Evolutionary conservation across 2,797 vertebrate genomes (phyloP).

Genomic region (Threskiornis aethiopicus): DNA sequence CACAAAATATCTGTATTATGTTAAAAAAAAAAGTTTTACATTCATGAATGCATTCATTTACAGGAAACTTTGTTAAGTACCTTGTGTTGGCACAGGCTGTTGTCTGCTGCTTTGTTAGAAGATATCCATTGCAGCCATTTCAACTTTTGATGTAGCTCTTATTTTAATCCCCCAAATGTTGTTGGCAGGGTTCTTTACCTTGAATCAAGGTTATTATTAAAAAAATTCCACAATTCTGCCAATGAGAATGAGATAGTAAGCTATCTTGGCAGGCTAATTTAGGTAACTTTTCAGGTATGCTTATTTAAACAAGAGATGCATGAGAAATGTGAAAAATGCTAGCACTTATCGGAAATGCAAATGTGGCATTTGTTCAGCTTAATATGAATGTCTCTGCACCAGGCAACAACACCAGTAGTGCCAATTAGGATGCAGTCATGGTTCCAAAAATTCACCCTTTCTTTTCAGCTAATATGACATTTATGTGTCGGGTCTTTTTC

Average conservation of each 20-base stretch:
- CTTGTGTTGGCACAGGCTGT: neutral
- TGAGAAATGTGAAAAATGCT: conserved; percentile 66
- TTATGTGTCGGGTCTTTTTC: neutral
- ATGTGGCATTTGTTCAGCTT: conserved; percentile 82
- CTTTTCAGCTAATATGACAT: conserved; percentile 73
- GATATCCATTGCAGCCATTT: neutral
- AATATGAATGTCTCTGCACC: conserved; percentile 71
- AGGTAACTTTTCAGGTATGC: conserved; percentile 61
- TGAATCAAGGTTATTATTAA: conserved; percentile 55
- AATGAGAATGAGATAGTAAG: conserved; percentile 33
- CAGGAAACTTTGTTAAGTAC: conserved; percentile 11
- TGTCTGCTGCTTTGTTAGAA: conserved; percentile 24
- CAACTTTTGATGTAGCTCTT: conserved; percentile 24
- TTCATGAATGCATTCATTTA: neutral
- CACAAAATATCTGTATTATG: neutral
- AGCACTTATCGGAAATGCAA: conserved; percentile 79
- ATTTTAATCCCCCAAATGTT: conserved; percentile 27
- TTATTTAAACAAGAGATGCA: conserved; percentile 57
- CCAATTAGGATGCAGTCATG: conserved; percentile 73
- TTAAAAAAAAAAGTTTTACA: neutral
- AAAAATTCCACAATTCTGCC: neutral
- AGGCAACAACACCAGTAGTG: conserved; percentile 71
- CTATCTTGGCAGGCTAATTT: conserved; percentile 56
- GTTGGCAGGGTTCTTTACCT: conserved; percentile 28
- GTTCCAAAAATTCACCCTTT: conserved; percentile 70